Evolutionary conservation across 1,140 invertebrate genomes (phyloP).

Genomic region (Gonatopus flavifemur): DNA sequence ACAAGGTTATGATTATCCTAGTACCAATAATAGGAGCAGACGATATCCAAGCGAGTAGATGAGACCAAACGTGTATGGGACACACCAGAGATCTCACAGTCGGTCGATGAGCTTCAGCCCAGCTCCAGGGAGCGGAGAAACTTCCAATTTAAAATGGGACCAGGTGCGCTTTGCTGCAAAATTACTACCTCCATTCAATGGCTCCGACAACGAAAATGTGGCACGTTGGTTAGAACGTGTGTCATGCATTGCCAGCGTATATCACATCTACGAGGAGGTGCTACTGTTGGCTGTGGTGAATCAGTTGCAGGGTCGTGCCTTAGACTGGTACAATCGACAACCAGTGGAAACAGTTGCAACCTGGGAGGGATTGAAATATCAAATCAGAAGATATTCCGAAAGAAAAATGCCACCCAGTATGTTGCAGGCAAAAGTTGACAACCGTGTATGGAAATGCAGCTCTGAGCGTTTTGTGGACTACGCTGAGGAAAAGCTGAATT

Average conservation of each 20-base stretch:
- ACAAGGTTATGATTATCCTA: no score
- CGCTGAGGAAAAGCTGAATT: not conserved
- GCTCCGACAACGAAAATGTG: not conserved
- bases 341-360: not conserved
- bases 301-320: not conserved
- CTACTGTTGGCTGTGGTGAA: not conserved
- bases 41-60: no score
- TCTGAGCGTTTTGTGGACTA: not conserved
- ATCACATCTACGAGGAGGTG: not conserved
- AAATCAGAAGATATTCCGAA: not conserved
- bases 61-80: no score
- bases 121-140: no score
- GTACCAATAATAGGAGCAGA: no score
- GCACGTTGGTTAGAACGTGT: not conserved
- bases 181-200: not conserved
- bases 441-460: not conserved
- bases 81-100: no score
- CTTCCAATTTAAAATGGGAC: no score
- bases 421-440: not conserved
- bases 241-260: not conserved
- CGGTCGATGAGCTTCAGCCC: no score
- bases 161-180: not conserved
- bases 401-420: not conserved
- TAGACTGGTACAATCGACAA: not conserved
- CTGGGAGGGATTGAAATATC: not conserved